Evolutionary conservation across 2,888 invertebrate genomes (phyloP).

Genomic region (Heliconius sara): DNA sequence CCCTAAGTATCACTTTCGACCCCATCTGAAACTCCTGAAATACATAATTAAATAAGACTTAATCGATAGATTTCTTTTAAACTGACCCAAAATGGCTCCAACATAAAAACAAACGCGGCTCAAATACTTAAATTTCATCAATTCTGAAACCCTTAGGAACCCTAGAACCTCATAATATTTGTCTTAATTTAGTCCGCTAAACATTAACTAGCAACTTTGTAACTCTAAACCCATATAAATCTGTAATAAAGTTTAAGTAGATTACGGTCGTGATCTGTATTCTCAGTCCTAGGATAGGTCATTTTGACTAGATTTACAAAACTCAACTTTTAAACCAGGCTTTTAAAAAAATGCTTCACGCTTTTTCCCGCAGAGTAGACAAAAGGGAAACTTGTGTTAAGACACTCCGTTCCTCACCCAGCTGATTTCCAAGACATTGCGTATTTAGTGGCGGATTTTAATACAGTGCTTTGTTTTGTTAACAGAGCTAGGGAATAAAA

Average conservation of each 20-base stretch:
- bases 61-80: too few relatives aligned
- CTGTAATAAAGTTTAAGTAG: neutral
- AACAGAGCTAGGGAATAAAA: neutral
- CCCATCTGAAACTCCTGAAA: too few relatives aligned
- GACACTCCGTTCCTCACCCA: neutral
- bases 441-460: neutral
- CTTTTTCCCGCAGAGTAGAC: neutral
- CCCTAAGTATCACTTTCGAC: too few relatives aligned
- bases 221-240: constrained; percentile 7
- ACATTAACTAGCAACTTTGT: constrained; percentile 8
- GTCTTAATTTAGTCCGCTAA: neutral
- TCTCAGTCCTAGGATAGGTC: neutral
- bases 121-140: neutral
- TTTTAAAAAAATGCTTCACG: neutral
- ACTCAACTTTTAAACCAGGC: neutral
- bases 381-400: neutral
- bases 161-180: neutral
- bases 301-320: neutral
- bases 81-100: too few relatives aligned
- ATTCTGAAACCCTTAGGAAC: neutral
- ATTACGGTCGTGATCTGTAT: neutral
- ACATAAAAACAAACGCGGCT: too few relatives aligned
- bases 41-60: too few relatives aligned
- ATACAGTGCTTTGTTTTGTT: neutral
- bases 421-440: neutral